These are phyloP conservation scores for Buphagus erythrorhynchus DNA, from an alignment of 2,797 vertebrate species.

Conservation along the genomic window DNA sequence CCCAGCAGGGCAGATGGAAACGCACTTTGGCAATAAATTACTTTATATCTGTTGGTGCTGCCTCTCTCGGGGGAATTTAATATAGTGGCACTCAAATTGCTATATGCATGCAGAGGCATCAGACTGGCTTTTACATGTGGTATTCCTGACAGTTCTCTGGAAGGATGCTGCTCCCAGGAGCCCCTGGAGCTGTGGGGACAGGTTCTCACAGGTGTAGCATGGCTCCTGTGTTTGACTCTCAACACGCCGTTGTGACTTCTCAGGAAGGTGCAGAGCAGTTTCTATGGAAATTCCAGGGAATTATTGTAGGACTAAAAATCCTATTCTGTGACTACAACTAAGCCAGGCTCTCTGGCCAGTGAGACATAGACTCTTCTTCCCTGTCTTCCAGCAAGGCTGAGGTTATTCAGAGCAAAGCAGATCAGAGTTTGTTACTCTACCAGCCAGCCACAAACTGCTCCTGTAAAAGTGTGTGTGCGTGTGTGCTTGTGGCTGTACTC, in stretches of 20 bases:
- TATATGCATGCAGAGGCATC: conserved; percentile 65
- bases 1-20: conserved; percentile 45
- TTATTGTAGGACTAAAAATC: not conserved
- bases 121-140: conserved; percentile 66
- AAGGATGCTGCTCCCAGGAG: conserved; percentile 52
- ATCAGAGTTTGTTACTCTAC: not conserved
- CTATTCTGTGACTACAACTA: not conserved
- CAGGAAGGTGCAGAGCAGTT: not conserved
- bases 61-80: conserved; percentile 71
- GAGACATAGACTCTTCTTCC: not conserved
- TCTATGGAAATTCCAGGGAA: not conserved
- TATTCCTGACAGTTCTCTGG: conserved; percentile 48
- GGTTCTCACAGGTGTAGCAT: conserved; percentile 54
- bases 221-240: conserved; percentile 63
- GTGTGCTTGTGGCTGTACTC: conserved; percentile 56
- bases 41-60: conserved; percentile 60
- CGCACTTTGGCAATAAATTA: conserved; percentile 27
- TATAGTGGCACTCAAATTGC: conserved; percentile 66
- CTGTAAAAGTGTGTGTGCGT: not conserved
- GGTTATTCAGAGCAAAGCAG: not conserved
- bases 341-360: not conserved
- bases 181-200: not conserved
- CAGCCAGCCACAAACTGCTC: conserved; percentile 37
- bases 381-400: not conserved
- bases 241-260: not conserved